A percentile compares a stretch with the other conserved stretches of the same genome.
These are phyloP conservation scores for Nannoperca obscura DNA, from an alignment of 2,797 vertebrate species.

Conservation along the genomic window DNA sequence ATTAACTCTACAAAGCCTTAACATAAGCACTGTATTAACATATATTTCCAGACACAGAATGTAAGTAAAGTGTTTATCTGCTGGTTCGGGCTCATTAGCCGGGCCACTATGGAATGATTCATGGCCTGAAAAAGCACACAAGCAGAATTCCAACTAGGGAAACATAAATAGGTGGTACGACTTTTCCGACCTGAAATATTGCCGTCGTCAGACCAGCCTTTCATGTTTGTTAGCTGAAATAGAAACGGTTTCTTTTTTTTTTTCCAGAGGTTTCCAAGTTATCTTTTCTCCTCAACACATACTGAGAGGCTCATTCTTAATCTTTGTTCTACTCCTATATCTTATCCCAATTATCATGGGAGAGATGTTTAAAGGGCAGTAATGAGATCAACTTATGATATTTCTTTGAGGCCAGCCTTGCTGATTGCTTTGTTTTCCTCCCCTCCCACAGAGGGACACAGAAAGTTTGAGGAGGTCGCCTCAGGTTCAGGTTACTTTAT, in stretches of 20 bases:
- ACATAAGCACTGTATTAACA: constrained; percentile 57
- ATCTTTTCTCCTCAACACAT: constrained; percentile 17
- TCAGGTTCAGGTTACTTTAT: constrained; percentile 10
- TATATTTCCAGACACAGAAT: constrained; percentile 66
- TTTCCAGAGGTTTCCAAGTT: constrained; percentile 39
- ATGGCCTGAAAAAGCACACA: constrained; percentile 43
- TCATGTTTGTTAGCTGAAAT: constrained; percentile 61
- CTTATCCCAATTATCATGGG: constrained; percentile 11
- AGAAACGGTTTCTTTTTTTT: constrained; percentile 32
- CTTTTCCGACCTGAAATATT: constrained; percentile 67
- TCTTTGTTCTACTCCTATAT: constrained; percentile 21
- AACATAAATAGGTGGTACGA: constrained; percentile 34
- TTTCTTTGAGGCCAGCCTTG: constrained; percentile 26
- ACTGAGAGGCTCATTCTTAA: constrained; percentile 18
- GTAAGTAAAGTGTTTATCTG: constrained; percentile 39
- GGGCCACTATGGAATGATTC: constrained; percentile 50
- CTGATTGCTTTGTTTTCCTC: constrained; percentile 37
- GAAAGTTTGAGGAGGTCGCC: constrained; percentile 41
- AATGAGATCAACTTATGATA: constrained; percentile 33
- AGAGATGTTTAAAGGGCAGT: constrained; percentile 28
- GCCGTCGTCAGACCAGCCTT: constrained; percentile 60
- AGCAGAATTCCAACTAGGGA: constrained; percentile 38
- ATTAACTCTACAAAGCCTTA: constrained; percentile 53
- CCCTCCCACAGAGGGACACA: neutral
- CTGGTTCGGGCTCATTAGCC: constrained; percentile 57